Percentiles rank a stretch among this genome's conserved stretches.
Conservation (phyloP, 1,140 invertebrate genomes). For the Orchesella cincta region DNA sequence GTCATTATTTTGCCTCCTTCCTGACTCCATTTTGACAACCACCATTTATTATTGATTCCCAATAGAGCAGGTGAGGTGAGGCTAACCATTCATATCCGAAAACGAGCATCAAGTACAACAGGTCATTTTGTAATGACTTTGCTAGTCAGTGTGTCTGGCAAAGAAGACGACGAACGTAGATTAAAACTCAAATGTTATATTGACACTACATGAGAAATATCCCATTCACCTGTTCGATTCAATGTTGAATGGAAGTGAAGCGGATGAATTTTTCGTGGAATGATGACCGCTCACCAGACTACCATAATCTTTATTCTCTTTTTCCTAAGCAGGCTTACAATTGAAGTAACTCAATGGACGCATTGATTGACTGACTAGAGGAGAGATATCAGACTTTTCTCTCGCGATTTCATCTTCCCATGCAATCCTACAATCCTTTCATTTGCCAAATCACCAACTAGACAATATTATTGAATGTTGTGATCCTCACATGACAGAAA, state of each 20-base stretch:
- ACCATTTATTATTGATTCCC: constrained; percentile 2
- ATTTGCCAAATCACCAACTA: neutral
- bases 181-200: neutral
- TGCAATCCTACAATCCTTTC: neutral
- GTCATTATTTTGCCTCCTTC: no score
- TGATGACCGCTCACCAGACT: neutral
- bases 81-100: neutral
- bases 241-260: neutral
- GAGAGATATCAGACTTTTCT: neutral
- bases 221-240: no score
- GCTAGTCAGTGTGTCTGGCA: neutral
- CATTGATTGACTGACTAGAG: no score
- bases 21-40: constrained; percentile 11
- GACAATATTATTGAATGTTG: constrained; percentile 23
- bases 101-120: neutral
- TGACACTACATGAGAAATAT: neutral
- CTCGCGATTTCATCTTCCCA: neutral
- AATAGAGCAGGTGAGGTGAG: neutral
- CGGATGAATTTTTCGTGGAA: neutral
- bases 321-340: neutral
- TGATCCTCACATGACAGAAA: neutral
- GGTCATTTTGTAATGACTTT: neutral
- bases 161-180: neutral
- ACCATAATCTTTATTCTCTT: neutral
- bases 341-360: neutral